Evolutionary conservation across 2,113 vertebrate genomes (phyloP), one percentile per base, ranked within the genome.

Genomic region (Heterotilapia buettikoferi): DNA sequence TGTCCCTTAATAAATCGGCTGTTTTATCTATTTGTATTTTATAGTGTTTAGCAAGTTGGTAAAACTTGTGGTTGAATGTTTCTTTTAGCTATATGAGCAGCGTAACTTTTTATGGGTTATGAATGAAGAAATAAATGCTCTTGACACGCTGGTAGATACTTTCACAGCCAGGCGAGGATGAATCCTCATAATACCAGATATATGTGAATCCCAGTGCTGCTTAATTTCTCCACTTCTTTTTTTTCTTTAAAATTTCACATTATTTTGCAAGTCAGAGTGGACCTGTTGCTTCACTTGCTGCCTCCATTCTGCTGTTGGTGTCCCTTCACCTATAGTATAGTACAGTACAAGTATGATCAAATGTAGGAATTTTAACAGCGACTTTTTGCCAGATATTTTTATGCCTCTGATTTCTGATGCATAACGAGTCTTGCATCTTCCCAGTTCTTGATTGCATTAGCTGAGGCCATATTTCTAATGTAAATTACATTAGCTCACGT

Each of bases 1-100:
- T 90, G 43, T 85, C 88, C 63, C 63, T 68, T 38, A 47, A 63
- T 40, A 84, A 79, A 82, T 54, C 1, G 76, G 33, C 59, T n/a
- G 19, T 82, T 86, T 61, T 80, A 54, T 81, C 45, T 45, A 33
- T 4, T 86, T 85, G 47, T 52, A 29, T 76, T 76, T 18, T 76
- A 0, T 18, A 19, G 38, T 63, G 26, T 87, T 82, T 76, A 6
- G 21, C 56, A 86, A 80, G 61, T 78, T 71, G 26, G 18, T 89
- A 14, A 80, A 54, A 85, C 19, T 6, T 82, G 59, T 8, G 38
- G 78, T 31, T n/a, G 4, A 40, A 52, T 80, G 24, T 54, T 71
- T 83, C 79, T 80, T 87, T 86, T 52, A 52, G 7, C 9, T 26
- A 7, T 63, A 14, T 8, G 52, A 33, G 43, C 24, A 24, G 31